These are phyloP conservation scores for Uropetala carovei DNA, from an alignment of 2,888 invertebrate species.

Conservation along the genomic window DNA sequence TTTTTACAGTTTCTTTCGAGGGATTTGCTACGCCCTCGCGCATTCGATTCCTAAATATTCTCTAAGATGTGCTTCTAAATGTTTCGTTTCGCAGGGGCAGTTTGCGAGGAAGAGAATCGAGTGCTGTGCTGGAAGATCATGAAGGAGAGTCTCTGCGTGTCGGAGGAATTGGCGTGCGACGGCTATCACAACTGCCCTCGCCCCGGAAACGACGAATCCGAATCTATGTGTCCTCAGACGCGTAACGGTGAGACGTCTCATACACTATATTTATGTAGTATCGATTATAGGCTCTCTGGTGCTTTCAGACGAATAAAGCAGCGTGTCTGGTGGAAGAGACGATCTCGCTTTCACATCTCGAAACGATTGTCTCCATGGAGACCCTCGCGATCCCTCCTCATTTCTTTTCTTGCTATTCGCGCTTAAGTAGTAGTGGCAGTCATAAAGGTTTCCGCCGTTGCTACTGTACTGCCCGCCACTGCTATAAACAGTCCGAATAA, in stretches of 20 bases:
- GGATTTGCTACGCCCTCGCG: too few relatives aligned
- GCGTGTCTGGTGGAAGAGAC: too few relatives aligned
- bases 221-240: slow-evolving; percentile 18
- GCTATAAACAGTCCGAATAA: too few relatives aligned
- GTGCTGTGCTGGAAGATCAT: slow-evolving; percentile 77
- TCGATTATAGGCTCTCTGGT: background rate
- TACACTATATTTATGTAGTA: background rate
- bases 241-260: background rate
- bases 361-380: too few relatives aligned
- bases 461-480: too few relatives aligned
- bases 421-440: too few relatives aligned
- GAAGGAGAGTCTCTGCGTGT: slow-evolving; percentile 82
- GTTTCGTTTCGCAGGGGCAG: slow-evolving; percentile 78
- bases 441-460: too few relatives aligned
- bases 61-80: slow-evolving; percentile 70
- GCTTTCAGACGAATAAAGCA: background rate
- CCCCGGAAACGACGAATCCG: slow-evolving; percentile 73
- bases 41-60: background rate
- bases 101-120: slow-evolving; percentile 78
- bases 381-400: too few relatives aligned
- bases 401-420: too few relatives aligned
- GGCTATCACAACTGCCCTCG: slow-evolving; percentile 81
- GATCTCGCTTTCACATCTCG: too few relatives aligned
- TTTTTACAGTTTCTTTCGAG: too few relatives aligned
- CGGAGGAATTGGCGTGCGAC: slow-evolving; percentile 82